These are phyloP conservation scores for Clarias batrachus DNA, from an alignment of 2,113 vertebrate species.

Conservation along the genomic window DNA sequence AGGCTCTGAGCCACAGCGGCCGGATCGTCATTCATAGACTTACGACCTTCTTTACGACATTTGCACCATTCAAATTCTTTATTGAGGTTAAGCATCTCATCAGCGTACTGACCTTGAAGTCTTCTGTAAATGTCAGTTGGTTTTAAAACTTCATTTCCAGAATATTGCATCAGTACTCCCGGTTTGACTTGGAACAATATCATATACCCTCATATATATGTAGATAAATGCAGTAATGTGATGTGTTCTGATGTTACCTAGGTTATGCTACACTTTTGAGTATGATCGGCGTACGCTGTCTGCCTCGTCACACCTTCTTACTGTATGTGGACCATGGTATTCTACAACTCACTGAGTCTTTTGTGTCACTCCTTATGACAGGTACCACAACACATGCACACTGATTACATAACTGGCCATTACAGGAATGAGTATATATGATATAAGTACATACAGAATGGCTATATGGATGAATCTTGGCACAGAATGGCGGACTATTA, in stretches of 20 bases:
- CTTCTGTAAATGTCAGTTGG: too few relatives aligned
- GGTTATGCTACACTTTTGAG: slow-evolving; percentile 86
- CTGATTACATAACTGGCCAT: background rate
- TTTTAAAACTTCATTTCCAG: too few relatives aligned
- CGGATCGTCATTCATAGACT: too few relatives aligned
- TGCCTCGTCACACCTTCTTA: slow-evolving; percentile 83
- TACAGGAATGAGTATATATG: too few relatives aligned
- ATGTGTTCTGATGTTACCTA: slow-evolving; percentile 52
- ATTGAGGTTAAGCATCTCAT: too few relatives aligned
- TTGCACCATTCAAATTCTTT: too few relatives aligned
- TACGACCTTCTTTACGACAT: too few relatives aligned
- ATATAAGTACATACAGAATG: too few relatives aligned
- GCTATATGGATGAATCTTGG: background rate
- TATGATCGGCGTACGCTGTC: slow-evolving; percentile 81
- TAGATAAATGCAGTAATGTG: background rate
- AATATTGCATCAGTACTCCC: too few relatives aligned
- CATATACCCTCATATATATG: background rate
- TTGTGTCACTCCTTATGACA: slow-evolving; percentile 74
- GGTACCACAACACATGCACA: slow-evolving; percentile 59
- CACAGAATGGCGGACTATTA: background rate
- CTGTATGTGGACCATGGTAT: slow-evolving; percentile 84
- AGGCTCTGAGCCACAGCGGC: too few relatives aligned
- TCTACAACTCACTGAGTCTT: slow-evolving; percentile 76
- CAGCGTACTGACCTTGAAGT: too few relatives aligned
- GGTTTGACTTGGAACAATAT: too few relatives aligned